Percentiles rank a stretch among this genome's conserved stretches.
phyloP scores from a whole-genome alignment of 2,797 vertebrate species.

The Coreius guichenoti region DNA sequence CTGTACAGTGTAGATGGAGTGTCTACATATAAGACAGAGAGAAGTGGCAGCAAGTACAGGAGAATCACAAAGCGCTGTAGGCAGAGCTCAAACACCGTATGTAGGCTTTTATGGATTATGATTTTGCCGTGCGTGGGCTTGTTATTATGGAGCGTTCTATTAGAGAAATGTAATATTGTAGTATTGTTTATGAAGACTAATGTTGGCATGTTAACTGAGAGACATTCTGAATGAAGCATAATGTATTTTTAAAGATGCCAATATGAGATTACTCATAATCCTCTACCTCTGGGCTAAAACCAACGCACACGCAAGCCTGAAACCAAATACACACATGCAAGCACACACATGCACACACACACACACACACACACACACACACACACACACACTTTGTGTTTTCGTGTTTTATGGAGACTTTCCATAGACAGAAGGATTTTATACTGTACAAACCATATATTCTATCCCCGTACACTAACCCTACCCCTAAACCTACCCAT shows the following conservation, averaged over 20 bases:
- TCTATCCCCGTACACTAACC: too few relatives aligned
- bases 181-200: constrained; percentile 41
- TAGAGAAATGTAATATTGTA: constrained; percentile 47
- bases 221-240: constrained; percentile 44
- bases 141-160: constrained; percentile 52
- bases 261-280: constrained; percentile 47
- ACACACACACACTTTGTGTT: not conserved
- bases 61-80: constrained; percentile 31
- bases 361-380: constrained; percentile 15
- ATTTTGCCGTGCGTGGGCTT: constrained; percentile 33
- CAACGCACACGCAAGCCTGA: constrained; percentile 19
- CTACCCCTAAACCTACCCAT: too few relatives aligned
- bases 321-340: not conserved
- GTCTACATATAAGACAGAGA: not conserved
- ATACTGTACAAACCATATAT: too few relatives aligned
- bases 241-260: constrained; percentile 41
- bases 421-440: too few relatives aligned
- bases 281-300: constrained; percentile 30
- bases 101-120: constrained; percentile 47
- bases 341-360: constrained; percentile 25
- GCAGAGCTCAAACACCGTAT: constrained; percentile 37
- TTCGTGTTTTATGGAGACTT: too few relatives aligned
- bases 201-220: constrained; percentile 44
- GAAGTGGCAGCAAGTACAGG: not conserved
- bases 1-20: not conserved